Percentiles rank a stretch among this genome's conserved stretches.
These are phyloP conservation scores for Dasysyrphus albostriatus DNA, from an alignment of 2,888 invertebrate species.

Conservation along the genomic window DNA sequence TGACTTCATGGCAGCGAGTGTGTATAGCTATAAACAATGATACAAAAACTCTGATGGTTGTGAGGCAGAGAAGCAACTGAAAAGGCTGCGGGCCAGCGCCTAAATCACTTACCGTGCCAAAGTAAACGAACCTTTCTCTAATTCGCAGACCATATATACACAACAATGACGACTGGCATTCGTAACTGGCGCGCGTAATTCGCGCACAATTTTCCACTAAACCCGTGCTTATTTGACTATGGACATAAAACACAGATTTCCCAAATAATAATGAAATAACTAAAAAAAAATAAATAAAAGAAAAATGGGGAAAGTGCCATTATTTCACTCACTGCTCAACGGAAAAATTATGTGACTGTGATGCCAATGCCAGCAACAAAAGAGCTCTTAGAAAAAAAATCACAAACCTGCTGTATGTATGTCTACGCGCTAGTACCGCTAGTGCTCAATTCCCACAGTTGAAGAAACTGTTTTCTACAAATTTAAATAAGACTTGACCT, in stretches of 20 bases:
- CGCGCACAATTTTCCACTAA: constrained; percentile 63
- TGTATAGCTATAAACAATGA: background rate
- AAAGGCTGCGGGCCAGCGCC: constrained; percentile 58
- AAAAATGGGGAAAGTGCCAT: constrained; percentile 66
- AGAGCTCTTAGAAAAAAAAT: constrained; percentile 9
- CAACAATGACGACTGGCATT: constrained; percentile 40
- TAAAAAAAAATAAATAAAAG: constrained; percentile 17
- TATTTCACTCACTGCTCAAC: constrained; percentile 49
- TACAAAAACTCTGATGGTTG: background rate
- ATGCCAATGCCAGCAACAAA: constrained; percentile 29
- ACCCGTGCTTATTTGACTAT: constrained; percentile 46
- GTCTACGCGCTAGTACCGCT: background rate
- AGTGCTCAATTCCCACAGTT: background rate
- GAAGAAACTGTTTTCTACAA: background rate
- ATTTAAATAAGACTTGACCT: background rate
- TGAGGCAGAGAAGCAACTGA: background rate
- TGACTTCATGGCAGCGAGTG: constrained; percentile 46
- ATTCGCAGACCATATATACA: constrained; percentile 53
- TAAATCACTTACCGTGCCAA: constrained; percentile 71
- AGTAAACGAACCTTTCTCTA: constrained; percentile 73
- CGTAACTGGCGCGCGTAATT: constrained; percentile 55
- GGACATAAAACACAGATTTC: constrained; percentile 34
- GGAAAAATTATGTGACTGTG: constrained; percentile 51
- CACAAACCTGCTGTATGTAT: constrained; percentile 4
- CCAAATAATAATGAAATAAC: background rate